Conservation (phyloP, 2,888 invertebrate species). For the Acronicta psi region DNA sequence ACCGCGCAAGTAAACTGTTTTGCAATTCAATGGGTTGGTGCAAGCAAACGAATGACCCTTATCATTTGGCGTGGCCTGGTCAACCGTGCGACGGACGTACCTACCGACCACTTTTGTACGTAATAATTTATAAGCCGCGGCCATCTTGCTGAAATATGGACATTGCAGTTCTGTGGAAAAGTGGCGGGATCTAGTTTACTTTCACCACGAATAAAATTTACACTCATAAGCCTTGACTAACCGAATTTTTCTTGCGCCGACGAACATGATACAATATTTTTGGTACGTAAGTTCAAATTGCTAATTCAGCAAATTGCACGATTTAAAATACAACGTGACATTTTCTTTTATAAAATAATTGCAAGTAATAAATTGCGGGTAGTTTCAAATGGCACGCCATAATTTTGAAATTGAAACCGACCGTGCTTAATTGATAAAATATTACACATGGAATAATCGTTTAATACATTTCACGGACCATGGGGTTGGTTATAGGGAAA, state of each 20-base stretch:
- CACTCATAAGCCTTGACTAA: slow-evolving; percentile 4
- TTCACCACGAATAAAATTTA: slow-evolving; percentile 33
- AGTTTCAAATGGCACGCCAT: slow-evolving; percentile 73
- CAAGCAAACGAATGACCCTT: slow-evolving; percentile 79
- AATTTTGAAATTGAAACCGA: slow-evolving; percentile 79
- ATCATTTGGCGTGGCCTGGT: slow-evolving; percentile 62
- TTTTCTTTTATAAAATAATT: slow-evolving; percentile 75
- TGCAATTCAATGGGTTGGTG: slow-evolving; percentile 80
- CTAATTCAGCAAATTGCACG: slow-evolving; percentile 65
- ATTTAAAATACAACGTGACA: slow-evolving; percentile 67
- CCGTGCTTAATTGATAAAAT: slow-evolving; percentile 85
- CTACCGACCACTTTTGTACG: slow-evolving; percentile 56
- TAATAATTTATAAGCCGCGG: slow-evolving; percentile 61
- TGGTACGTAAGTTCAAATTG: slow-evolving; percentile 53
- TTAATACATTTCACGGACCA: slow-evolving; percentile 84
- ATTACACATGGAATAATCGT: slow-evolving; percentile 77
- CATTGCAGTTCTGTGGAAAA: slow-evolving; percentile 46
- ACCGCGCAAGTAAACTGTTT: slow-evolving; percentile 75
- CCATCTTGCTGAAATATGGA: slow-evolving; percentile 57
- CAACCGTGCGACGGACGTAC: slow-evolving; percentile 51
- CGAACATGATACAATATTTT: slow-evolving; percentile 21
- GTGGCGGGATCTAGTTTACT: slow-evolving; percentile 53
- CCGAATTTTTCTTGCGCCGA: slow-evolving; percentile 1
- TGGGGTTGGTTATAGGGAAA: slow-evolving; percentile 77
- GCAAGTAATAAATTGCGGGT: slow-evolving; percentile 74